phyloP scores from a whole-genome alignment of 2,888 invertebrate species.

The Andrena praecox region DNA sequence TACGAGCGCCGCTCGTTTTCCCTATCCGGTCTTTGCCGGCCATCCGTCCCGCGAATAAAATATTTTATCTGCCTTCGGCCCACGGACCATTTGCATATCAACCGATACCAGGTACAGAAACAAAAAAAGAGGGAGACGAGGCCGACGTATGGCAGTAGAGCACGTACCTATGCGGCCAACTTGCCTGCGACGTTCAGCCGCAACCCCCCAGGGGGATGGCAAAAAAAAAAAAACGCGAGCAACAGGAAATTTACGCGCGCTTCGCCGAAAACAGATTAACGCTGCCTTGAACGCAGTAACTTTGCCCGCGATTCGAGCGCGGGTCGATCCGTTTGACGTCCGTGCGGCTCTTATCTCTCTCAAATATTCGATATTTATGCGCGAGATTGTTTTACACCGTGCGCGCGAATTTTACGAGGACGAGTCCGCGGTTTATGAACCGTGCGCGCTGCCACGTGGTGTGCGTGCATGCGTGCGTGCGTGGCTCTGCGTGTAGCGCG shows the following conservation, averaged over 20 bases:
- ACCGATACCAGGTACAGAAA: slow-evolving; percentile 46
- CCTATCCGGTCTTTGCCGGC: slow-evolving; percentile 25
- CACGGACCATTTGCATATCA: slow-evolving; percentile 66
- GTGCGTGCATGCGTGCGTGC: too few relatives aligned
- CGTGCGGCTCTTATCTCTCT: slow-evolving; percentile 24
- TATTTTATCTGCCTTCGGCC: slow-evolving; percentile 61
- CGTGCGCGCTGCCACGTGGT: not conserved
- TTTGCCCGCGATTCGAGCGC: slow-evolving; percentile 35
- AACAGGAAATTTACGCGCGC: slow-evolving; percentile 44
- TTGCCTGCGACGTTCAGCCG: slow-evolving; percentile 24
- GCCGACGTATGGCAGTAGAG: slow-evolving; percentile 20
- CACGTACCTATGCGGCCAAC: slow-evolving; percentile 34
- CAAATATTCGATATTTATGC: slow-evolving; percentile 44
- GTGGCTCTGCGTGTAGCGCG: not conserved
- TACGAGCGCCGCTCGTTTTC: slow-evolving; percentile 32
- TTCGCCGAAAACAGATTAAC: slow-evolving; percentile 49
- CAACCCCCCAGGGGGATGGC: not conserved
- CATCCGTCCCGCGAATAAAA: slow-evolving; percentile 53
- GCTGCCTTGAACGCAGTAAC: slow-evolving; percentile 42
- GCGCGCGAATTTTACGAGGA: slow-evolving; percentile 8
- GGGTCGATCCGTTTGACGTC: slow-evolving; percentile 39
- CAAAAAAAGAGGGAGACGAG: slow-evolving; percentile 13
- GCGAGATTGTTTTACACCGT: slow-evolving; percentile 26
- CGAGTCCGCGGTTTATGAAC: slow-evolving; percentile 38
- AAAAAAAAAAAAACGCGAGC: slow-evolving; percentile 1